Evolutionary conservation across 2,888 invertebrate species (phyloP).

Genomic region (Stenchaetothrips biformis): DNA sequence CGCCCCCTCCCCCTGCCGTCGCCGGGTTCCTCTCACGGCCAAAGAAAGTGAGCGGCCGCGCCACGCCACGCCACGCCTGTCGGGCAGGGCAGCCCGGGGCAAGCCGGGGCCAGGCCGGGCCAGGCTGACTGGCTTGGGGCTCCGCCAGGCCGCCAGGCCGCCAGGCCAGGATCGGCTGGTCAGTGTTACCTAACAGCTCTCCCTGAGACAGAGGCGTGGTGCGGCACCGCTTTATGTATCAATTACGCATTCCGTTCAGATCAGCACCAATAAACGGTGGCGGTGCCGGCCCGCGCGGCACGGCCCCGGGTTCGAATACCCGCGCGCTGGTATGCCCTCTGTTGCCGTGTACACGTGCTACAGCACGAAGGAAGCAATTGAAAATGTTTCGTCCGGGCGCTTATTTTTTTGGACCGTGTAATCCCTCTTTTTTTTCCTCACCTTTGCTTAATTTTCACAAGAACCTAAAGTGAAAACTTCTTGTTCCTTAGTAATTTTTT

Average conservation of each 20-base stretch:
- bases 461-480: no score
- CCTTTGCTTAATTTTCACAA: no score
- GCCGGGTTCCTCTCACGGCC: slow-evolving; percentile 7
- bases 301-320: neutral
- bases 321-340: no score
- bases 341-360: no score
- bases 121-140: neutral
- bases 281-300: neutral
- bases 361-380: no score
- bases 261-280: neutral
- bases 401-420: no score
- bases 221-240: neutral
- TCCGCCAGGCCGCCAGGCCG: neutral
- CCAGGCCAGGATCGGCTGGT: neutral
- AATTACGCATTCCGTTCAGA: neutral
- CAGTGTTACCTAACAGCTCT: slow-evolving; percentile 20
- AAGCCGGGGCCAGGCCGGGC: neutral
- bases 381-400: no score
- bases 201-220: neutral
- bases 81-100: neutral
- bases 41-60: slow-evolving; percentile 8
- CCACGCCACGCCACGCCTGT: neutral
- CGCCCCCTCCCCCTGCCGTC: neutral
- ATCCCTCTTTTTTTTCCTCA: no score
- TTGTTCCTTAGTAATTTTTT: no score